These are phyloP conservation scores for Torymus texanus DNA, from an alignment of 2,888 invertebrate species.

Conservation along the genomic window DNA sequence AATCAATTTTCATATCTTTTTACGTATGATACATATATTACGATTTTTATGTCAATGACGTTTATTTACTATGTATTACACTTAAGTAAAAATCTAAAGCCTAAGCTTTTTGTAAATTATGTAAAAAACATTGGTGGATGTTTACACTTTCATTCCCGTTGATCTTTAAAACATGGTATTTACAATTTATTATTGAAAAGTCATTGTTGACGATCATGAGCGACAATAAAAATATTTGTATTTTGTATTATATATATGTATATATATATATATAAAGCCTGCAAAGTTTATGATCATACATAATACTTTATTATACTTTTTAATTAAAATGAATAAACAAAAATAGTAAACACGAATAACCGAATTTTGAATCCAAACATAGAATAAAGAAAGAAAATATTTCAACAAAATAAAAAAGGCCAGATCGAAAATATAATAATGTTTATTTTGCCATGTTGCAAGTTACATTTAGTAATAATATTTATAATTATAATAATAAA, in stretches of 20 bases:
- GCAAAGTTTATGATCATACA: slow-evolving; percentile 40
- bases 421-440: slow-evolving; percentile 73
- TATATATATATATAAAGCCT: slow-evolving; percentile 15
- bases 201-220: slow-evolving; percentile 49
- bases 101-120: slow-evolving; percentile 50
- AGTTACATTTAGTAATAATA: slow-evolving; percentile 71
- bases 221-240: slow-evolving; percentile 56
- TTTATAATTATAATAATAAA: slow-evolving; percentile 57
- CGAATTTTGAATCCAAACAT: slow-evolving; percentile 46
- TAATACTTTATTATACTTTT: slow-evolving; percentile 39
- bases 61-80: slow-evolving; percentile 44
- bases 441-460: slow-evolving; percentile 71
- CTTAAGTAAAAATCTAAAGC: slow-evolving; percentile 50
- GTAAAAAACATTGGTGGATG: slow-evolving; percentile 53
- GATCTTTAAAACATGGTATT: slow-evolving; percentile 52
- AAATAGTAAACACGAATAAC: slow-evolving; percentile 3
- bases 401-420: slow-evolving; percentile 59
- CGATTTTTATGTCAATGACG: slow-evolving; percentile 32
- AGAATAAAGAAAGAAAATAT: slow-evolving; percentile 58
- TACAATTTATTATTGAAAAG: slow-evolving; percentile 51
- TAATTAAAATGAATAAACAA: slow-evolving; percentile 24
- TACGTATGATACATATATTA: slow-evolving; percentile 40
- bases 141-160: slow-evolving; percentile 53
- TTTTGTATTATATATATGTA: slow-evolving; percentile 34
- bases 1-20: slow-evolving; percentile 23